Evolutionary conservation across 30 jellyfish, hydroid and myxozoan species (phyloP).

Genomic region (Aurelia aurita complex sp. Pacific): DNA sequence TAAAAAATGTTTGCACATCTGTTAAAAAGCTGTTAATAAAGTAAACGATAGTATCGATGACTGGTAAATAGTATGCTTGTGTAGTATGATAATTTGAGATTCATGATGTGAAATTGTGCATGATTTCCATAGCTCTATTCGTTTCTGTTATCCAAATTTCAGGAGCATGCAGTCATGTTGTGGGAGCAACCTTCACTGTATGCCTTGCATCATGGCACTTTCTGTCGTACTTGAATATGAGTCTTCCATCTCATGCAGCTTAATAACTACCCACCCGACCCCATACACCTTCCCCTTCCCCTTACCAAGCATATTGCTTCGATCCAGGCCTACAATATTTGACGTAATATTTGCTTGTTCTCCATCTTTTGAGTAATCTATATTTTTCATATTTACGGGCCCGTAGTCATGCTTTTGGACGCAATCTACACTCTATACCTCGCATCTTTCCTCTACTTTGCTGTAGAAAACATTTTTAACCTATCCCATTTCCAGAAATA

Average conservation of each 20-base stretch:
- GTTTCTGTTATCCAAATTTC: too few relatives aligned
- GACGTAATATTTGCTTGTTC: too few relatives aligned
- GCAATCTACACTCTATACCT: constrained; percentile 2
- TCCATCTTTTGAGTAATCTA: too few relatives aligned
- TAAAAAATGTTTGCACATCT: too few relatives aligned
- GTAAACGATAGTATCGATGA: too few relatives aligned
- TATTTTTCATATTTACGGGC: too few relatives aligned
- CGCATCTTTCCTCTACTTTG: constrained; percentile 16
- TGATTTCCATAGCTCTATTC: too few relatives aligned
- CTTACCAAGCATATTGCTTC: constrained; percentile 62
- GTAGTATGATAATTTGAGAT: too few relatives aligned
- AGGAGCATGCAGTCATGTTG: not conserved
- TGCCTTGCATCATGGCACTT: not conserved
- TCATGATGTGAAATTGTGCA: too few relatives aligned
- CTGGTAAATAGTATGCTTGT: too few relatives aligned
- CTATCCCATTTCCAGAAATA: too few relatives aligned
- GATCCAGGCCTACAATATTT: not conserved
- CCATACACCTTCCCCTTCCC: constrained; percentile 69
- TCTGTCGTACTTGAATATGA: constrained; percentile 2
- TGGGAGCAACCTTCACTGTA: not conserved
- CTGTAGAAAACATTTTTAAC: constrained; percentile 12
- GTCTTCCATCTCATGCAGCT: constrained; percentile 31
- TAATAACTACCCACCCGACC: constrained; percentile 76
- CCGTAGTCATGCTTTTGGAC: not conserved
- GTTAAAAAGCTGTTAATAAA: too few relatives aligned